Percentiles rank a stretch among this genome's conserved stretches.
These are phyloP conservation scores for Eufriesea mexicana DNA, from an alignment of 1,140 invertebrate genomes.

Conservation along the genomic window DNA sequence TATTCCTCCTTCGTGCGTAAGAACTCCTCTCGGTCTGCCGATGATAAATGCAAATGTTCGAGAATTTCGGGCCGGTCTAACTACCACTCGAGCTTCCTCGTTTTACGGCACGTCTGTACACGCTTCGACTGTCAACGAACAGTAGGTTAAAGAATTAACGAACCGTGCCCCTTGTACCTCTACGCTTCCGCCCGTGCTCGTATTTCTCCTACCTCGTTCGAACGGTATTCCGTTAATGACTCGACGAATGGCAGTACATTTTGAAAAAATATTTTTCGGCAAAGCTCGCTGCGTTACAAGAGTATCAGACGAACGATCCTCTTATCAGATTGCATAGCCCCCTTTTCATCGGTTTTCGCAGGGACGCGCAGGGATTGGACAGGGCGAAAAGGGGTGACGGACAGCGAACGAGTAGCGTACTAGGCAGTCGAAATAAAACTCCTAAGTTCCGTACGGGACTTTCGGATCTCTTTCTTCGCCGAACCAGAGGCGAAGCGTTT, in stretches of 20 bases:
- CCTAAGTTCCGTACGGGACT: background rate
- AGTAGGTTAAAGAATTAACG: background rate
- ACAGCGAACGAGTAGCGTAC: background rate
- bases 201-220: background rate
- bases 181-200: too few relatives aligned
- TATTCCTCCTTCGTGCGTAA: background rate
- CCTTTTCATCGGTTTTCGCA: slow-evolving; percentile 4
- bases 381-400: background rate
- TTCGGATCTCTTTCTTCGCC: background rate
- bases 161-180: background rate
- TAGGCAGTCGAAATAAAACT: slow-evolving; percentile 21
- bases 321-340: background rate
- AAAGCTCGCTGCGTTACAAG: background rate
- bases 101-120: background rate
- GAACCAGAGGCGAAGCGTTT: background rate
- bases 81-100: background rate
- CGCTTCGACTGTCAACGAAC: background rate
- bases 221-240: background rate
- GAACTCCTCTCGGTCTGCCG: too few relatives aligned
- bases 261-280: background rate
- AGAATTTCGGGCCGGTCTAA: too few relatives aligned
- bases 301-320: background rate
- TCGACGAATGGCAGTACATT: background rate
- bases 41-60: background rate
- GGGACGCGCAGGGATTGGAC: background rate